Base-by-base conservation (phyloP, 2,113 vertebrate genomes). In the Ciconia maguari region DNA sequence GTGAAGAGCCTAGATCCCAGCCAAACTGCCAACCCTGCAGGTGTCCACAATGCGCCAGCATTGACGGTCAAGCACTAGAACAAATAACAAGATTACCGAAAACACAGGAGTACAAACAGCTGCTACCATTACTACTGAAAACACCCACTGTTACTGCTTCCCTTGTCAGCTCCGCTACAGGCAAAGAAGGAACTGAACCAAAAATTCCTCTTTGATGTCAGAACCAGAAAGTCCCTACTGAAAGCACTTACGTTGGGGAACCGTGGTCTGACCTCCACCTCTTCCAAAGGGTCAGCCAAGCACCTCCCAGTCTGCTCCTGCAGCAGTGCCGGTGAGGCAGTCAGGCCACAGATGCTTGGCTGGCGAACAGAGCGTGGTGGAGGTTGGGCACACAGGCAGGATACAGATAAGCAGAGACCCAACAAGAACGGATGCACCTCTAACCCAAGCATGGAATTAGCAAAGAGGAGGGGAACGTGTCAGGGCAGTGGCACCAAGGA, bases 331-430 rank as follows among this genome's bases (percentile, higher is more conserved):
- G 1, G 26, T 16, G 26, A 62, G 29, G 36, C 6, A 1, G 16
- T 16, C 12, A 44, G 76, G 69, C 34, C 17, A 14, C 29, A 25
- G 60, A 24, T 8, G 27, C 48, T 54, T 44, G 61, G 85, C 69
- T 70, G 49, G 55, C 0, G 0, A 54, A 42, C 11, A 7, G 10
- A 42, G 41, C 0, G 0, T 1, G 13, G 25, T 2, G 18, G 74
- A 66, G 36, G 5, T 1, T 7, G 11, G 29, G 61, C 21, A 60
- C 3, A 1, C 18, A 18, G 20, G 51, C 17, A 49, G 66, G 58
- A 61, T 6, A 48, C 58, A 64, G 55, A 16, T 9, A 18, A 46
- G 5, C 27, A 0, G 13, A 89, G 60, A 9, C 5, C 34, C 34
- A 16, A 3, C 1, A 9, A 27, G 25, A 27, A n/a, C 6, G 0